Percentiles rank a stretch among this genome's conserved stretches.
These are phyloP conservation scores for Amblyopsis hoosieri DNA, from an alignment of 2,797 vertebrate species.

Conservation along the genomic window DNA sequence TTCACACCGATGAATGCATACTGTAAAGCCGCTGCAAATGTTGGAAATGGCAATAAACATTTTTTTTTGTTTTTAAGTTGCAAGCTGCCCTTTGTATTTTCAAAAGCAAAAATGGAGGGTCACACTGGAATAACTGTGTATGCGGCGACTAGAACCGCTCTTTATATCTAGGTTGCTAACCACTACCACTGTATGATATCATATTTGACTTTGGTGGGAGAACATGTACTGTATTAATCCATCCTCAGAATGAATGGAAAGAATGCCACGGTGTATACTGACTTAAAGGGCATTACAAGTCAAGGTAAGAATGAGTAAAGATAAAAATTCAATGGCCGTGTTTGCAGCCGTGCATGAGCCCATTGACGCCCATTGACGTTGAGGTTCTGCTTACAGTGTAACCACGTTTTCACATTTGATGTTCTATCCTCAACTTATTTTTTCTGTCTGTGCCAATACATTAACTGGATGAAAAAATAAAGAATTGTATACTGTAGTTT, in stretches of 20 bases:
- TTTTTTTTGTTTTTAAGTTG: background rate
- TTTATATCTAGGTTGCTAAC: conserved; percentile 12
- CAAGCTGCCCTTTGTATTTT: conserved; percentile 12
- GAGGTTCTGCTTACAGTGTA: background rate
- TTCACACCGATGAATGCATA: conserved; percentile 18
- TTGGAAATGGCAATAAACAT: background rate
- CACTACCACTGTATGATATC: too few relatives aligned
- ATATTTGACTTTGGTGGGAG: background rate
- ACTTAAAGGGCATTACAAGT: conserved; percentile 4
- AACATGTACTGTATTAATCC: conserved; percentile 11
- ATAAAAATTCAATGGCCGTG: background rate
- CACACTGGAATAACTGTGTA: too few relatives aligned
- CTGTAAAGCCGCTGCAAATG: conserved; percentile 4
- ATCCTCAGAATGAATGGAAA: conserved; percentile 15
- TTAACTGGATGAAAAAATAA: too few relatives aligned
- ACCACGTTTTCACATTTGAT: conserved; percentile 12
- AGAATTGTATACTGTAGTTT: too few relatives aligned
- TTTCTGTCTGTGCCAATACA: too few relatives aligned
- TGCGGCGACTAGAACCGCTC: conserved; percentile 19
- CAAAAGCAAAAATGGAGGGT: conserved; percentile 16
- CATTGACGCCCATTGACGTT: background rate
- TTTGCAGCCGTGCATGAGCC: background rate
- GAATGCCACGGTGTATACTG: background rate
- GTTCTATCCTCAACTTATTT: background rate
- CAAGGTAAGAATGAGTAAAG: conserved; percentile 19